These are phyloP conservation scores for Crambe crambe DNA, from an alignment of 37 sponge, comb jelly and placozoan species.

Conservation along the genomic window DNA sequence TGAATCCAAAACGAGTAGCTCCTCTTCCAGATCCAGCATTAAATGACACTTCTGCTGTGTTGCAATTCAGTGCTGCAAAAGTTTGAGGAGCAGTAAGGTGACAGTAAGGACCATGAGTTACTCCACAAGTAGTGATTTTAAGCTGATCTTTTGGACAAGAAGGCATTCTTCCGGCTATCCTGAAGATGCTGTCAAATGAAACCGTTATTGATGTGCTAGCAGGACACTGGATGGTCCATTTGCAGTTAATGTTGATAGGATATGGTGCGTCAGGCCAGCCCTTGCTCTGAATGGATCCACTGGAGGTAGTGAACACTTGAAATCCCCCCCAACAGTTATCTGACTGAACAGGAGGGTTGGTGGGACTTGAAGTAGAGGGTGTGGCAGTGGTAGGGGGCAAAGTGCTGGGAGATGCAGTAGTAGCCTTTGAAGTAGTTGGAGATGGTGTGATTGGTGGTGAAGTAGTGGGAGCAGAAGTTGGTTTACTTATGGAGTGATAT, in stretches of 20 bases:
- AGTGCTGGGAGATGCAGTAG: neutral
- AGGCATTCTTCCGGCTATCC: neutral
- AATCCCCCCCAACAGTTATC: neutral
- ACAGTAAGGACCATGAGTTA: neutral
- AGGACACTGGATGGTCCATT: conserved; percentile 11
- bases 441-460: neutral
- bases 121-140: neutral
- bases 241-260: conserved; percentile 3
- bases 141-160: neutral
- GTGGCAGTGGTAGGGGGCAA: neutral
- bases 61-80: neutral
- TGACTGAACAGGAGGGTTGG: no score
- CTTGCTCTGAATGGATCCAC: conserved; percentile 4
- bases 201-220: neutral
- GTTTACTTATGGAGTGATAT: neutral
- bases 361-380: neutral
- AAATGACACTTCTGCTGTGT: neutral
- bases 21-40: neutral
- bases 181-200: neutral
- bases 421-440: neutral
- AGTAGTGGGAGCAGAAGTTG: neutral
- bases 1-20: neutral
- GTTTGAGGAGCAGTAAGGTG: neutral
- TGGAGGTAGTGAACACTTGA: neutral
- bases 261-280: conserved; percentile 13